Evolutionary conservation across 2,113 vertebrate genomes (phyloP), one percentile per base, ranked within the genome.

Genomic region (Hystrix cristata): DNA sequence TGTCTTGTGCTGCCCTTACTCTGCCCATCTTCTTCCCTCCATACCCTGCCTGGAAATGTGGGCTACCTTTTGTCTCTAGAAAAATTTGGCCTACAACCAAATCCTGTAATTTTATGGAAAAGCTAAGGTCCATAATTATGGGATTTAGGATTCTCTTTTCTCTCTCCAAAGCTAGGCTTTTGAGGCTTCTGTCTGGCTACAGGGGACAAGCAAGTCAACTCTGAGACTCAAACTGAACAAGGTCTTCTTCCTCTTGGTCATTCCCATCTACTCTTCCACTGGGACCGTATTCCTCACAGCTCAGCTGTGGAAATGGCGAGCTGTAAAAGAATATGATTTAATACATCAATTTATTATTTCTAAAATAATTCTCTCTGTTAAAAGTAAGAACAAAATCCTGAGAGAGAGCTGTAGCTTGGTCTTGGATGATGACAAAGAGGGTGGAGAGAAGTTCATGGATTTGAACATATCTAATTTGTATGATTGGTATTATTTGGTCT

Each of bases 191-290:
- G 19, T 95, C n/a, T 23, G 53, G 15, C 23, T 46, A 21, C 15
- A 76, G n/a, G 71, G 64, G 86, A 76, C 62, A 87, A 65, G 43
- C 16, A 80, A 91, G 51, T 95, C 76, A 74, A 31, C 53, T 94
- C 60, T 60, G 80, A 92, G 21, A 53, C 53, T 81, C 84, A 95
- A 53, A 92, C 34, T 89, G 59, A 90, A 8, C 71, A 16, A 1
- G 21, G 15, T n/a, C 46, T 85, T 64, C 14, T 67, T 96, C 34
- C 78, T 69, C 16, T 60, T 91, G 67, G 51, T 65, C 12, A 0
- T 94, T 88, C 10, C 38, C 59, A 15, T 38, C 7, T 38, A 27
- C 27, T 79, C 53, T 59, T 15, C 13, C 29, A 34, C 18, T 43
- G 48, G 89, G n/a, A 18, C 11, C 38, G 2, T n/a, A 25, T 53